Percentiles rank a stretch among this genome's conserved stretches.
These are phyloP conservation scores for Oplegnathus fasciatus DNA, from an alignment of 2,113 vertebrate species.

Conservation along the genomic window DNA sequence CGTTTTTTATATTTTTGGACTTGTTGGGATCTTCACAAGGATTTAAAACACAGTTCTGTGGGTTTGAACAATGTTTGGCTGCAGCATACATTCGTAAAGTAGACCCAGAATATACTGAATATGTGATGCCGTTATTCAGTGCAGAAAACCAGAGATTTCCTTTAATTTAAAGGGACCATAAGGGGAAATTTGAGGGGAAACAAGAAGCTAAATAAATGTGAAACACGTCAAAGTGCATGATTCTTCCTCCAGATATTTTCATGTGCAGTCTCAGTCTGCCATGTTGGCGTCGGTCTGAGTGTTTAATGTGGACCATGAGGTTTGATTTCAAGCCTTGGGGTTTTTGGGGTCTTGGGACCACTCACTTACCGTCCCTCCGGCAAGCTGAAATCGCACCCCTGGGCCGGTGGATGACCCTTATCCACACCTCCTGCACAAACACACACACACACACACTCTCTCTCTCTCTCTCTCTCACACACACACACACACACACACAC, in stretches of 20 bases:
- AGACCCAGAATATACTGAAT: background rate
- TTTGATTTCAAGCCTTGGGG: constrained; percentile 76
- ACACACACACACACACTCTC: constrained; percentile 36
- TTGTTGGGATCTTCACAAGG: background rate
- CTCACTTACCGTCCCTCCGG: constrained; percentile 71
- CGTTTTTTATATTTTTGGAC: too few relatives aligned
- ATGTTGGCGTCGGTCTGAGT: background rate
- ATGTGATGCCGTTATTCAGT: background rate
- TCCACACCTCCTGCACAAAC: constrained; percentile 40
- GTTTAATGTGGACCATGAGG: constrained; percentile 2
- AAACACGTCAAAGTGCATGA: background rate
- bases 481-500: constrained; percentile 18
- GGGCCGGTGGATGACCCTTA: constrained; percentile 68
- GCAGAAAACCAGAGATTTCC: background rate
- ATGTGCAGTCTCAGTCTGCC: background rate
- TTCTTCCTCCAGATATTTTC: background rate
- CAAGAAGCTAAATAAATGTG: background rate
- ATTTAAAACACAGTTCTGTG: background rate
- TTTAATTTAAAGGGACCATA: background rate
- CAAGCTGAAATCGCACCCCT: constrained; percentile 73
- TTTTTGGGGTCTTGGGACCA: constrained; percentile 77
- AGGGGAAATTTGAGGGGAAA: background rate
- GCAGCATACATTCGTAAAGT: background rate
- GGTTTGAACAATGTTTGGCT: background rate
- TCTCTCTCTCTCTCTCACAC: too few relatives aligned